phyloP scores from a whole-genome alignment of 2,113 vertebrate genomes.

The Galbula dea region DNA sequence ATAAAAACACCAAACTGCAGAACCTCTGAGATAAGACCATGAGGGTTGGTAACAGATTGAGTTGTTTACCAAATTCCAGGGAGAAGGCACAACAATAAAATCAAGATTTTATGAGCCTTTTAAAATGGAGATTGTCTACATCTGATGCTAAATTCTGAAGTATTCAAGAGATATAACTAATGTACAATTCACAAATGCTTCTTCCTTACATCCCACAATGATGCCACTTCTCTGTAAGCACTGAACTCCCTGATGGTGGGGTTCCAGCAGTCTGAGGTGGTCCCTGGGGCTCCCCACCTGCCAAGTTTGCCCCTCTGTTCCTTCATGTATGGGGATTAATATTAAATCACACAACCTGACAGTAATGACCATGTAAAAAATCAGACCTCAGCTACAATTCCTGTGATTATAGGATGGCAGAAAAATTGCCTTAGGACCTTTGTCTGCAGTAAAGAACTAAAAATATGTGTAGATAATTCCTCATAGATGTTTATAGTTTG shows the following conservation, averaged over 20 bases:
- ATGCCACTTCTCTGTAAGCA: not conserved
- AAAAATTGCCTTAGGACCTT: not conserved
- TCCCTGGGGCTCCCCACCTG: not conserved
- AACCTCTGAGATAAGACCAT: not conserved
- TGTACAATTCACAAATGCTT: not conserved
- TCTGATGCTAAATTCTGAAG: not conserved
- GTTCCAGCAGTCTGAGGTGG: not conserved
- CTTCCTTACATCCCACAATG: not conserved
- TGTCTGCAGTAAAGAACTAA: not conserved
- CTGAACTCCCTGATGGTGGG: too few species aligned
- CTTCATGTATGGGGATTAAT: not conserved
- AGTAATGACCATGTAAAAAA: not conserved
- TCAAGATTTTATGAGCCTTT: not conserved
- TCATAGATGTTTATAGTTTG: not conserved
- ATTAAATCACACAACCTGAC: not conserved
- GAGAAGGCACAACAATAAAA: not conserved
- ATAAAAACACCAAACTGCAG: not conserved
- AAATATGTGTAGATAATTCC: not conserved
- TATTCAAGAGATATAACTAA: not conserved
- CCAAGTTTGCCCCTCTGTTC: not conserved
- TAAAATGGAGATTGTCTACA: not conserved
- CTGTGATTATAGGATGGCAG: not conserved
- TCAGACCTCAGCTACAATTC: not conserved
- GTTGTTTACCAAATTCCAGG: not conserved
- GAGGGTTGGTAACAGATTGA: not conserved